Conservation (phyloP, 2,797 vertebrate species). For the Meda fulgida region DNA sequence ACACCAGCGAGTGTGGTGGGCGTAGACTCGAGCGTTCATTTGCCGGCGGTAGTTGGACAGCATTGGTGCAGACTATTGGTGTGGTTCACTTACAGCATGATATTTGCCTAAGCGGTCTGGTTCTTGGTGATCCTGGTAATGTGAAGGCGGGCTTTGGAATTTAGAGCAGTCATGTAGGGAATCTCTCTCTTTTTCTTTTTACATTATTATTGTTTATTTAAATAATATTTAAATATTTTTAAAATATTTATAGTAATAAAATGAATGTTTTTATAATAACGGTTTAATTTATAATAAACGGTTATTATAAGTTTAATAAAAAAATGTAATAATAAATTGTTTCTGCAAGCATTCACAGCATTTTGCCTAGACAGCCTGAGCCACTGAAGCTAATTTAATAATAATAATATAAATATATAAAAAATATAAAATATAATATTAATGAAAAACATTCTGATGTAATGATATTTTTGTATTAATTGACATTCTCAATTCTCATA, state of each 20-base stretch:
- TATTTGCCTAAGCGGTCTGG: conserved; percentile 33
- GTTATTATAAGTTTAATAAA: too few relatives aligned
- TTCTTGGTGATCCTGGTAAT: conserved; percentile 6
- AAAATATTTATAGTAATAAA: too few relatives aligned
- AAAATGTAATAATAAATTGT: neutral
- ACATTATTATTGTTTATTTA: too few relatives aligned
- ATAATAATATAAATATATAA: too few relatives aligned
- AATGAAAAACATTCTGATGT: neutral
- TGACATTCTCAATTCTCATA: too few relatives aligned
- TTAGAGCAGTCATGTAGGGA: neutral
- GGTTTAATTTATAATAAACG: too few relatives aligned
- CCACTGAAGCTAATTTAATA: neutral
- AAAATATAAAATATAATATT: too few relatives aligned
- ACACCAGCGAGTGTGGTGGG: neutral
- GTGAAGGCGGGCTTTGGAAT: conserved; percentile 8
- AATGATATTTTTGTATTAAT: too few relatives aligned
- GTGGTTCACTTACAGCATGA: conserved; percentile 15
- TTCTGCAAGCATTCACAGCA: neutral
- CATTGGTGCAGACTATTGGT: neutral
- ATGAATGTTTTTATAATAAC: too few relatives aligned
- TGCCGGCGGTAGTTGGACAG: neutral
- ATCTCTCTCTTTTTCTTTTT: neutral
- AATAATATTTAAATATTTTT: too few relatives aligned
- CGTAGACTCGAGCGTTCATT: conserved; percentile 7
- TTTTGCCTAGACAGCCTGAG: neutral